These are phyloP conservation scores for Agapornis canus DNA, from an alignment of 2,797 vertebrate species.

Conservation along the genomic window DNA sequence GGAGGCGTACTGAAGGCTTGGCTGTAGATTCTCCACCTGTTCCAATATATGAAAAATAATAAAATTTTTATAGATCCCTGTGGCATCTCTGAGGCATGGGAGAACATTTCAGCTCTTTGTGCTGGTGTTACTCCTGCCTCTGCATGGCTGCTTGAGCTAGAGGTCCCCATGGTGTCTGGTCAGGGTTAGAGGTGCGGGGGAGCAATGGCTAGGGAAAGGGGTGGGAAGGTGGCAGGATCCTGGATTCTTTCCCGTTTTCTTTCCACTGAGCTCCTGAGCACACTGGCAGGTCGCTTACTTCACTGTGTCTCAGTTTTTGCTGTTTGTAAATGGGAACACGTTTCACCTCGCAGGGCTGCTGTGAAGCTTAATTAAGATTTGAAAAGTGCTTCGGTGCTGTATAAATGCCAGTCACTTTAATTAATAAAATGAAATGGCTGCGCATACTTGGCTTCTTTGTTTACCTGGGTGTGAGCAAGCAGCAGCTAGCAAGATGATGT, in stretches of 20 bases:
- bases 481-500: neutral
- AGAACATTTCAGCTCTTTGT: neutral
- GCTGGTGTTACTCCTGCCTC: neutral
- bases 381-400: slow-evolving; percentile 44
- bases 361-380: slow-evolving; percentile 66
- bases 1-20: neutral
- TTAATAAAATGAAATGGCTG: slow-evolving; percentile 52
- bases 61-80: neutral
- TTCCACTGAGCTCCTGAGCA: neutral
- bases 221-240: neutral
- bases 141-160: neutral
- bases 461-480: slow-evolving; percentile 6
- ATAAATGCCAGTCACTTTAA: slow-evolving; percentile 57
- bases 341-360: slow-evolving; percentile 29
- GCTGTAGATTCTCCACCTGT: slow-evolving; percentile 17
- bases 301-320: slow-evolving; percentile 34
- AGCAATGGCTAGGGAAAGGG: neutral
- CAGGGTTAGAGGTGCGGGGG: neutral
- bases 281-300: neutral
- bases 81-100: neutral
- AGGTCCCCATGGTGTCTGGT: neutral
- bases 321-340: slow-evolving; percentile 55
- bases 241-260: neutral
- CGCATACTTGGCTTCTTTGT: neutral
- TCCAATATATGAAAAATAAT: slow-evolving; percentile 35